Percentiles rank a stretch among this genome's conserved stretches.
phyloP scores from a whole-genome alignment of 2,113 vertebrate species.

The Silurus asotus region DNA sequence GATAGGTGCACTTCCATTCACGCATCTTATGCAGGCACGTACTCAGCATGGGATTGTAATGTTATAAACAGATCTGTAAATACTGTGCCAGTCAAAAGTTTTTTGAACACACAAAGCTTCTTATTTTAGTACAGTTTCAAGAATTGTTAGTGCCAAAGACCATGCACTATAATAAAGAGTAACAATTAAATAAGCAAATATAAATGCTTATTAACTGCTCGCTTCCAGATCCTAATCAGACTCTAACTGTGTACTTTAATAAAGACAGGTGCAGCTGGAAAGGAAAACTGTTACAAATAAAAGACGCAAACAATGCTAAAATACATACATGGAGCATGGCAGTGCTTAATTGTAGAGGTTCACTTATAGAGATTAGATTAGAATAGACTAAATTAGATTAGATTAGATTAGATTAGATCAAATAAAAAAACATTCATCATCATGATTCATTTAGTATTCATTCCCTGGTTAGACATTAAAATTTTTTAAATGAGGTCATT shows the following conservation, averaged over 20 bases:
- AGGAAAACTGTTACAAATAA: background rate
- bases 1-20: background rate
- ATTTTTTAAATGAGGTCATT: background rate
- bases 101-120: background rate
- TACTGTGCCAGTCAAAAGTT: background rate
- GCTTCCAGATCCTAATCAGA: background rate
- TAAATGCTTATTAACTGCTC: background rate
- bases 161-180: background rate
- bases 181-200: background rate
- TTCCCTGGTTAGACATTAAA: background rate
- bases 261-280: background rate
- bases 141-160: background rate
- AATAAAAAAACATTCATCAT: background rate
- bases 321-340: background rate
- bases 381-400: background rate
- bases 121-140: background rate
- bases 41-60: background rate
- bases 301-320: background rate
- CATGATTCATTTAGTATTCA: background rate
- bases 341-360: background rate
- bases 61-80: constrained; percentile 9
- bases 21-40: background rate
- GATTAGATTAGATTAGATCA: background rate
- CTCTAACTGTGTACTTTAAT: background rate
- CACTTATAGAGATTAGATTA: background rate